These are phyloP conservation scores for Coracopsis vasa DNA, from an alignment of 2,113 vertebrate genomes.

Conservation along the genomic window DNA sequence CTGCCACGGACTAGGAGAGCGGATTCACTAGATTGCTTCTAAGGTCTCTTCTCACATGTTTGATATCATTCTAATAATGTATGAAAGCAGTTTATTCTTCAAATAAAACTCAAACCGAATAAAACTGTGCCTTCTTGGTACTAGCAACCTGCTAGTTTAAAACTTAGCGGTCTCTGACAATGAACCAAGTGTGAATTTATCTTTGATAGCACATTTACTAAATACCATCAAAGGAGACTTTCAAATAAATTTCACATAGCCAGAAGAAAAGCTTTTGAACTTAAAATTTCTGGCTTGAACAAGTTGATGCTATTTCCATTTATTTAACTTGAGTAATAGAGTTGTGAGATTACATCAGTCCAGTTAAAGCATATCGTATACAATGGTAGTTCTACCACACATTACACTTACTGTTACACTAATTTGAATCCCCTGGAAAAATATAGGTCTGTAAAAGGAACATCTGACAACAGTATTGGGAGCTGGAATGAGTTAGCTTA, in stretches of 20 bases:
- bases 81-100: not conserved
- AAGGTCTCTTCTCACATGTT: not conserved
- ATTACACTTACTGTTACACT: not conserved
- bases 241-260: not conserved
- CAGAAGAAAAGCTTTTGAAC: slow-evolving; percentile 21
- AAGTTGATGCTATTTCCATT: not conserved
- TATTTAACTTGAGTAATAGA: not conserved
- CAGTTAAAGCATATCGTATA: not conserved
- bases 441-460: not conserved
- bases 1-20: not conserved
- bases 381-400: not conserved
- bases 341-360: not conserved
- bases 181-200: not conserved
- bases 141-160: not conserved
- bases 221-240: not conserved
- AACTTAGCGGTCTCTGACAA: not conserved
- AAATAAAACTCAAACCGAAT: not conserved
- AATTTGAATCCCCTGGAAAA: not conserved
- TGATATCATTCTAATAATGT: not conserved
- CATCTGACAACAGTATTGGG: not conserved
- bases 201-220: not conserved
- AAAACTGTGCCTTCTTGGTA: not conserved
- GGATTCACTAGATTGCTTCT: not conserved
- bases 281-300: not conserved
- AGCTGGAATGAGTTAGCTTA: not conserved